A percentile compares a stretch with the other conserved stretches of the same genome.
Evolutionary conservation across 2,113 vertebrate species (phyloP).

Genomic region (Tapirus terrestris): DNA sequence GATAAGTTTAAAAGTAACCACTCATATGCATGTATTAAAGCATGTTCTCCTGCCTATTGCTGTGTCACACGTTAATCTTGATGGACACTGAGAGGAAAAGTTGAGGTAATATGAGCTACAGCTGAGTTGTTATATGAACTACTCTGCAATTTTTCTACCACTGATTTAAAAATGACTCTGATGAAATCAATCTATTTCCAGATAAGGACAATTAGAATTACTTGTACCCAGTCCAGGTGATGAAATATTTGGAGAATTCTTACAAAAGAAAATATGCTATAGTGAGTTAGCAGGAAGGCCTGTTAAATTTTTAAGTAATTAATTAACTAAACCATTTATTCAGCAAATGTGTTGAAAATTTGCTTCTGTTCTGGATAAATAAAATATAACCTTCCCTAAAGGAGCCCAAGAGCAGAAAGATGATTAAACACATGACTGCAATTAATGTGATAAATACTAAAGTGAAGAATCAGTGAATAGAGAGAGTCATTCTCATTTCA

Average conservation of each 20-base stretch:
- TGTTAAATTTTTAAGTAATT: not conserved
- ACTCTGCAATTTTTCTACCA: not conserved
- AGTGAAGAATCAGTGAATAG: not conserved
- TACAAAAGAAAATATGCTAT: not conserved
- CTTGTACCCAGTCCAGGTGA: not conserved
- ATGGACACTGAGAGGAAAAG: not conserved
- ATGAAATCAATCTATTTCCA: not conserved
- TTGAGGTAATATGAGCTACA: not conserved
- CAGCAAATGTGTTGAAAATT: not conserved
- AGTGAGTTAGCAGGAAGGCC: not conserved
- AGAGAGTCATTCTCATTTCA: not conserved
- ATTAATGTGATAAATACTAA: not conserved
- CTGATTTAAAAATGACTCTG: not conserved
- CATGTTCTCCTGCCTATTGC: not conserved
- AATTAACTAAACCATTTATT: not conserved
- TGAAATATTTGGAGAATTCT: not conserved
- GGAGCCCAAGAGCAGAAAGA: not conserved
- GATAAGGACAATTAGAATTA: not conserved
- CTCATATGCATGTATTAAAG: not conserved
- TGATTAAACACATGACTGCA: not conserved
- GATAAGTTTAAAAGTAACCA: not conserved
- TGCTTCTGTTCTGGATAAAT: not conserved
- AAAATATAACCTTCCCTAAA: not conserved
- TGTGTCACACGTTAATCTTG: not conserved
- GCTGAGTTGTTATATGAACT: not conserved